Percentiles rank a stretch among this genome's conserved stretches.
phyloP scores from a whole-genome alignment of 2,113 vertebrate species.

The Syngnathus scovelli region DNA sequence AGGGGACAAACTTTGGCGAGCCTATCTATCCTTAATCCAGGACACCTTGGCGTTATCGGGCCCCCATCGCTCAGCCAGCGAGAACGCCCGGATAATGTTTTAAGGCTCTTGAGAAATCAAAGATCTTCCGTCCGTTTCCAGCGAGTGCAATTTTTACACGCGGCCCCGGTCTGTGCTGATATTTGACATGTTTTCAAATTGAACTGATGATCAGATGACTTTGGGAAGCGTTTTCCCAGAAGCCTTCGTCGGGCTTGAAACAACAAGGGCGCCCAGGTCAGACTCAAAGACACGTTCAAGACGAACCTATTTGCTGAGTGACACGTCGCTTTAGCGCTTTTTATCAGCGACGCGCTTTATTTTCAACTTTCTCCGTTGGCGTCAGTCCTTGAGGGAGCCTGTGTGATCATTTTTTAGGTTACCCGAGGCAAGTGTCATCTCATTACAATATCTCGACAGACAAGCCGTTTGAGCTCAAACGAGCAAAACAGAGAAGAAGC shows the following conservation, averaged over 20 bases:
- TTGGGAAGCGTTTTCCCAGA: conserved; percentile 12
- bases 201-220: conserved; percentile 18
- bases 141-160: conserved; percentile 3
- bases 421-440: conserved; percentile 11
- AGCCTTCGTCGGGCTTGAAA: conserved; percentile 29
- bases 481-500: neutral
- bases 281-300: conserved; percentile 52
- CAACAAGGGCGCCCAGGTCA: conserved; percentile 38
- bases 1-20: conserved; percentile 43
- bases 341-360: conserved; percentile 45
- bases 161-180: neutral
- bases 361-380: conserved; percentile 38
- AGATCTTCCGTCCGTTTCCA: conserved; percentile 16
- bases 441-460: neutral
- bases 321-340: conserved; percentile 50
- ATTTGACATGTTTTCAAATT: conserved; percentile 17
- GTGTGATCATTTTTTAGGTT: conserved; percentile 22
- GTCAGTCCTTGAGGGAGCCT: conserved; percentile 21
- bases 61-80: conserved; percentile 40
- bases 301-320: conserved; percentile 50
- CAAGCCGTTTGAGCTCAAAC: neutral
- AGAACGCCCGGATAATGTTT: conserved; percentile 40
- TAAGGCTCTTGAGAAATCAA: conserved; percentile 45
- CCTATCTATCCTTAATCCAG: conserved; percentile 55
- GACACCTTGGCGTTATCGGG: conserved; percentile 57